phyloP scores from a whole-genome alignment of 2,113 vertebrate genomes.

The Colinus virginianus region DNA sequence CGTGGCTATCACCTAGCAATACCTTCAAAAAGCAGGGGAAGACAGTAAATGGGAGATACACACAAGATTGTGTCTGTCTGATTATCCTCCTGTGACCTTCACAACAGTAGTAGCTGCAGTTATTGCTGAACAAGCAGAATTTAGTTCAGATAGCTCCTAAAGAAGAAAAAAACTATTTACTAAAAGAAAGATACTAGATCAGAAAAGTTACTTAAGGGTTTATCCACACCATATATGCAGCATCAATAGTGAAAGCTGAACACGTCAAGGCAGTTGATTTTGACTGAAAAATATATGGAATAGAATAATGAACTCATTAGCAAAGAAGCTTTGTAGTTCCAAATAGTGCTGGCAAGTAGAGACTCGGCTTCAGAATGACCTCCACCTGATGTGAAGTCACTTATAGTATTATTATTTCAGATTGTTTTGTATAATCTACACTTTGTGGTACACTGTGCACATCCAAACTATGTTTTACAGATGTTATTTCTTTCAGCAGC shows the following conservation, averaged over 20 bases:
- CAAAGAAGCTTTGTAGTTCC: background rate
- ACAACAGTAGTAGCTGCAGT: background rate
- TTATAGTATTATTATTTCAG: background rate
- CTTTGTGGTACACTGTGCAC: background rate
- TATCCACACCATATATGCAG: background rate
- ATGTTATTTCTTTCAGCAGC: background rate
- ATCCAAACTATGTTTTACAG: background rate
- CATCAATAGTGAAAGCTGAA: background rate
- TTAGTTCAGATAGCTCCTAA: background rate
- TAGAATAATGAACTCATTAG: conserved; percentile 4
- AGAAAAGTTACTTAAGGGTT: background rate
- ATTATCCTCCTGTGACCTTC: background rate
- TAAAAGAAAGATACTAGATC: background rate
- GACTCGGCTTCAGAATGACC: background rate
- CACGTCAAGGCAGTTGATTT: background rate
- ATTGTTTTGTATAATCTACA: background rate
- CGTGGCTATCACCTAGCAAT: background rate
- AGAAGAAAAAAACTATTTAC: background rate
- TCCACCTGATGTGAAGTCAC: conserved; percentile 4
- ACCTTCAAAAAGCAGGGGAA: background rate
- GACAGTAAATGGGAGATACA: background rate
- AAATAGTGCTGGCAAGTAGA: background rate
- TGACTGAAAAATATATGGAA: conserved; percentile 26
- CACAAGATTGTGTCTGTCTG: background rate
- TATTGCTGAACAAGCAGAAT: background rate